Base-by-base conservation (phyloP, 2,113 vertebrate genomes). In the Speoplatyrhinus poulsoni region DNA sequence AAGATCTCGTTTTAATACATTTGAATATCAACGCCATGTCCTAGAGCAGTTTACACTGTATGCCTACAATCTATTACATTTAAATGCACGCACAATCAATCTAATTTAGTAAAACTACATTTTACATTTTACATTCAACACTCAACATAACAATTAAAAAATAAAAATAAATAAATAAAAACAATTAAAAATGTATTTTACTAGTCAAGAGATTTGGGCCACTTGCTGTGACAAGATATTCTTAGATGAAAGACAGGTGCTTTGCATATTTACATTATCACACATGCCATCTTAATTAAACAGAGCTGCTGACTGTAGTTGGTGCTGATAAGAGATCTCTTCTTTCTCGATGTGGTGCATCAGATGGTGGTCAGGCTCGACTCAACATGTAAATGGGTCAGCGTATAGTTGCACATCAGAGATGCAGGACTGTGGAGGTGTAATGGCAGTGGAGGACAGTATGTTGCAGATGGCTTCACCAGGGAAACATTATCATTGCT, bases 211-310 rank as follows among this genome's bases (percentile, higher is more conserved):
- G 36, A 1, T 41, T 41, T 8, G 7, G 36, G 36, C 61, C 17
- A 69, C 13, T 76, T 11, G 4, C 52, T 56, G 65, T 69, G 83
- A 85, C 79, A 69, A 81, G 83, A 87, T 89, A 90, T 91, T 91
- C 84, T 88, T 80, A 85, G 88, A 88, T 81, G 77, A 83, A 83
- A 88, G 26, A 26, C 26, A 26, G 82, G 82, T 86, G 83, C 78
- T 61, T 76, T 75, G 84, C 84, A 91, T 90, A 90, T 90, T 89
- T 82, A 79, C 80, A 79, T 81, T 89, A 91, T 90, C 88, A 76
- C 80, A 70, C 76, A 59, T 70, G 78, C 80, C 62, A 90, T 89
- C 86, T 88, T 91, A 91, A 90, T 91, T 88, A 91, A 87, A 72
- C 60, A 70, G 73, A 74, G 67, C 9, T 17, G 59, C 65, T 74